Percentiles rank a stretch among this genome's conserved stretches.
Evolutionary conservation across 2,888 invertebrate genomes (phyloP).

Genomic region (Glaucopsyche alexis): DNA sequence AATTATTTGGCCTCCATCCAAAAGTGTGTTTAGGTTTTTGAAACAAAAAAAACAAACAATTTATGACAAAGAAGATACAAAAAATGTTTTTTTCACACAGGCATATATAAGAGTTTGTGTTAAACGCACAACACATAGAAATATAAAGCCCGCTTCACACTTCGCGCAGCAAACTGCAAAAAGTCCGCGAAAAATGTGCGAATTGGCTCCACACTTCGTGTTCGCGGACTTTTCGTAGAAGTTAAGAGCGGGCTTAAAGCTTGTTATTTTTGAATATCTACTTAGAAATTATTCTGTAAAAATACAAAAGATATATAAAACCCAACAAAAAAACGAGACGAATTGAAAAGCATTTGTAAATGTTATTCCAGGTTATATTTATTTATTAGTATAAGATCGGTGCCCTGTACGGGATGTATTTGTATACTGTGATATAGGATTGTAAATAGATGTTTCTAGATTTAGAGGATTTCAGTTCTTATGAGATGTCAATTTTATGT

Average conservation of each 20-base stretch:
- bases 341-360: constrained; percentile 35
- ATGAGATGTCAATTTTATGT: constrained; percentile 32
- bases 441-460: constrained; percentile 48
- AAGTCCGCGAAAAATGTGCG: too few species aligned
- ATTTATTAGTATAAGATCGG: constrained; percentile 43
- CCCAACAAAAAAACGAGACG: neutral
- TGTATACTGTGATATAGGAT: constrained; percentile 75
- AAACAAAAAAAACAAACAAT: neutral
- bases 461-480: constrained; percentile 34
- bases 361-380: constrained; percentile 31
- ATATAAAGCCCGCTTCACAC: too few species aligned
- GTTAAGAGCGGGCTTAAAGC: too few species aligned
- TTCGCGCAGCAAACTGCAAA: too few species aligned
- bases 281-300: too few species aligned
- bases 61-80: neutral
- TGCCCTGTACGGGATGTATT: constrained; percentile 60
- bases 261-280: too few species aligned
- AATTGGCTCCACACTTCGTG: too few species aligned
- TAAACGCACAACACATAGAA: too few species aligned
- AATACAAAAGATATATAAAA: too few species aligned
- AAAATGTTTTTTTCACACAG: neutral
- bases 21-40: neutral
- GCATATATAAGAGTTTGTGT: neutral
- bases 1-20: neutral
- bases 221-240: too few species aligned